Evolutionary conservation across 1,140 invertebrate species (phyloP), one percentile per base, ranked within the genome.

Genomic region (Condylostylus longicornis): DNA sequence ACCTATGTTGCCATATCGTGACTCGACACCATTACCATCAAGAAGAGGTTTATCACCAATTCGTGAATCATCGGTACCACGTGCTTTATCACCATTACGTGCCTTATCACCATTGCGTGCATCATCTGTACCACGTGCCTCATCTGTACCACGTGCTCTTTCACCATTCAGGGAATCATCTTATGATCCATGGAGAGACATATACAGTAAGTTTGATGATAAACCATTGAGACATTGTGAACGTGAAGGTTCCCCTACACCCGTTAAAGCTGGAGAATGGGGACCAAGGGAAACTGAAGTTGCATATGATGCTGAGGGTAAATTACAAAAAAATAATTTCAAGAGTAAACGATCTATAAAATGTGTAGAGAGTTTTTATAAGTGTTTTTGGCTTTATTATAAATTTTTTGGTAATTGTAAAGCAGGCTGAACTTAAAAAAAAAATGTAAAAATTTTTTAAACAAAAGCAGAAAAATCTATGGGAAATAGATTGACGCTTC

Each of bases 231-330:
- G 45, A 40, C 54, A 67, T 47, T 57, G 54, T 42, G 55, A 54
- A 42, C 54, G 70, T 51, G 67, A 66, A 56, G 66, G 61, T 51
- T 69, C 67, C 38, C 73, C 73, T 42, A 77, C 74, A 51, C 74
- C 74, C 19, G 71, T 73, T 52, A 77, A 76, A 69, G 63, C 68
- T 44, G 69, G 72, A 54, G 68, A 69, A 52, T 75, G 67, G 55
- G 71, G 63, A 43, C 72, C 74, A 39, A 66, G 74, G 40, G 66
- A 71, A 48, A 66, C 64, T 48, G 73, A 75, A 62, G 66, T 76
- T 47, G 74, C 72, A 44, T 78, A 67, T 61, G 75, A 77, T 63
- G 69, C 71, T 62, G 72, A 75, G 60, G 72, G 72, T 75, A 72
- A 68, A 68, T 59, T 43, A 23, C 5, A 23, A 23, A 23, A 23